Conservation (phyloP, 2,113 vertebrate species). For the Oxygymnocypris stewartii region DNA sequence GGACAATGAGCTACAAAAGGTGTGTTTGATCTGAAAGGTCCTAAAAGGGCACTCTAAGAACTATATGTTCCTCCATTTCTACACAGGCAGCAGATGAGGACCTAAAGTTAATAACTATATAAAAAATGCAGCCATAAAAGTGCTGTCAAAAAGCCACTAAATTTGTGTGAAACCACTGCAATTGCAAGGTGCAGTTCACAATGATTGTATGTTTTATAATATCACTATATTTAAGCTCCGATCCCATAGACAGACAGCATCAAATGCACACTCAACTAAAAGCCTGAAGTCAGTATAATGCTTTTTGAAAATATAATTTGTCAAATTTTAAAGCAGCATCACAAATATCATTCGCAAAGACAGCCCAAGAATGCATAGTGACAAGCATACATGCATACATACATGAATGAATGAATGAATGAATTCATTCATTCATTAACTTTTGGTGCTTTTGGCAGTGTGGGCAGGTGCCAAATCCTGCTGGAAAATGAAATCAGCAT, state of each 20-base stretch:
- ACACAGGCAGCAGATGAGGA: neutral
- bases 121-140: neutral
- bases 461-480: too few relatives aligned
- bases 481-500: too few relatives aligned
- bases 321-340: neutral
- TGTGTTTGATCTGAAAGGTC: slow-evolving; percentile 14
- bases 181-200: slow-evolving; percentile 3
- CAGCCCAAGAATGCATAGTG: neutral
- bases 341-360: neutral
- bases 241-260: neutral
- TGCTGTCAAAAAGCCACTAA: neutral
- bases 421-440: too few relatives aligned
- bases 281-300: neutral
- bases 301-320: neutral
- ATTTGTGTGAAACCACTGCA: neutral
- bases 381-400: neutral
- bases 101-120: neutral
- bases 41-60: neutral
- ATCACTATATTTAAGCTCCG: neutral
- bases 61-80: slow-evolving; percentile 7
- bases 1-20: slow-evolving; percentile 18
- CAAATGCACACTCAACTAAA: neutral
- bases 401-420: too few relatives aligned
- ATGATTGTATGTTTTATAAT: slow-evolving; percentile 1
- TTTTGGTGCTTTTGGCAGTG: too few relatives aligned